Base-by-base conservation (phyloP, 2,113 vertebrate species). In the Choloepus hoffmanni region DNA sequence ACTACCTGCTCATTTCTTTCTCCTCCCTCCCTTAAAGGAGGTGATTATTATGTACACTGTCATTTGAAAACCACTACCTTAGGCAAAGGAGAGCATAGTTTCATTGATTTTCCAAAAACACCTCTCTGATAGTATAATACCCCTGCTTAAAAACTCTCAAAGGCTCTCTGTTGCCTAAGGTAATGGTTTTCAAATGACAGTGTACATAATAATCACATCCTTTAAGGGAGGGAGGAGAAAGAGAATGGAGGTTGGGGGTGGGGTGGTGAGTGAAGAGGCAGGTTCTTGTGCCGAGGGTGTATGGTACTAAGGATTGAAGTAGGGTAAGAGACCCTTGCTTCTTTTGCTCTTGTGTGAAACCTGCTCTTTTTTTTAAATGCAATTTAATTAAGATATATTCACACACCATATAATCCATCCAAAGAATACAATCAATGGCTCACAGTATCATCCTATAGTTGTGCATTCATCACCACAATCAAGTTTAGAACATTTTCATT, bases 1-100 rank as follows among this genome's bases (percentile, higher is more conserved):
- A 85, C 48, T 18, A 89, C 7, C n/a, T 7, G 72, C 7, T 92
- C 83, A 48, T 82, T 72, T 26, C 30, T 63, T 74, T 86, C 33
- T 70, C 26, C 62, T 23, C 63, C 73, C 7, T 79, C 13, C 9
- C n/a, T 78, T 50, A 45, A 26, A 83, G 50, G 36, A 88, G 36
- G 21, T 21, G n/a, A 40, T 43, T 40, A 43, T 72, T 40, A 72
- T 40, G 70, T 40, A 72, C 19, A 40, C n/a, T 72, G 26, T 65
- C 30, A 14, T 76, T 90, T 92, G 33, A 62, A 79, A 78, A 36
- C 74, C 63, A 79, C n/a, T 89, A 63, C 53, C 89, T 84, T 43
- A 84, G 87, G 36, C 24, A 53, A 62, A 58, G 13, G 74, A 85
- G 48, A 92, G 28, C 36, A 36, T 36, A 36, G 36, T 36, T 36